Evolutionary conservation across 1,140 invertebrate species (phyloP), one percentile per base, ranked within the genome.

Genomic region (Drosophila ananassae): DNA sequence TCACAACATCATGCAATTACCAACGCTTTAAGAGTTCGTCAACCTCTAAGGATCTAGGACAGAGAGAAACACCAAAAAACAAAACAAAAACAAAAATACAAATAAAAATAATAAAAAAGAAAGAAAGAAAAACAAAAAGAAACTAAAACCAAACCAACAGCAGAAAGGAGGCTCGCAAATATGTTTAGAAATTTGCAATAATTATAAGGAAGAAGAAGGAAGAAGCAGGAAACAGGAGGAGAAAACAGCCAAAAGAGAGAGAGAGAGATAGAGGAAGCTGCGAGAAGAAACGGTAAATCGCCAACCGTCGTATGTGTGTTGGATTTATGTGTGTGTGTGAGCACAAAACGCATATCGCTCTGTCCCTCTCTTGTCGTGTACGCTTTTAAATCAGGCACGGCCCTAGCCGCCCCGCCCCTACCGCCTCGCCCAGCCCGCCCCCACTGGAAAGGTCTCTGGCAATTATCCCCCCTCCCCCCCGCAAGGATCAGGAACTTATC

Each of bases 101-200:
- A 41, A 52, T 13, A 25, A 39, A 47, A 37, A 17, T 17, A 17
- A 17, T 28, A 51, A 58, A 24, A 61, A 51, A 17, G 39, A 34
- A 21, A 17, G n/a, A n/a, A n/a, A 50, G 62, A 81, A 50, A 51
- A 55, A 50, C 60, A 80, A 9, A 46, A 54, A 17, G 39, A 34
- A 21, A 17, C 22, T 22, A 34, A 50, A 48, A 7, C 48, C 54
- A 21, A 41, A 34, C 28, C 51, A 44, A 79, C 32, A 62, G 58
- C 54, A 48, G 41, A 53, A 63, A 48, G 48, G 34, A 73, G 56
- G 55, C 48, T 69, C 66, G 68, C 55, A 37, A 52, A 57, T 44
- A 62, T 58, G 75, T 61, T 53, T 69, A 63, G 51, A 79, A 71
- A 82, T 84, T 83, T 82, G 52, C 52, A 74, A 39, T 54, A 75